Conservation (phyloP, 2,797 vertebrate genomes). For the Arctocebus calabarensis region DNA sequence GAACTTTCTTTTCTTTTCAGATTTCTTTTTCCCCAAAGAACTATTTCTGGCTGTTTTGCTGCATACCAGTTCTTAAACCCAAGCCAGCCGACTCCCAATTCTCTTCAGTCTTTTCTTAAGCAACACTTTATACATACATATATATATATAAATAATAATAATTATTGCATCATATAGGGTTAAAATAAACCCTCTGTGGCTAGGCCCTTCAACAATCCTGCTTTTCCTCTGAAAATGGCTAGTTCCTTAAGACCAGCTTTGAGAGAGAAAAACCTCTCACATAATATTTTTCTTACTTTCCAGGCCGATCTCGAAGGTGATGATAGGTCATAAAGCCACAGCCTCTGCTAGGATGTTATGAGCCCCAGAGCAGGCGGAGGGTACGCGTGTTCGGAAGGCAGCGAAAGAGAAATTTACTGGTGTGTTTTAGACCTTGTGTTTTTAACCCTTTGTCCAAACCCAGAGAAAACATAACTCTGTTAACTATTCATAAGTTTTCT, state of each 20-base stretch:
- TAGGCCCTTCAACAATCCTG: conserved; percentile 71
- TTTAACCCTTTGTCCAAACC: conserved; percentile 73
- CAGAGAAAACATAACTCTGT: background rate
- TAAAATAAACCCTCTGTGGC: conserved; percentile 76
- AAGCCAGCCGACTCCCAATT: conserved; percentile 64
- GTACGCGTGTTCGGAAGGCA: conserved; percentile 76
- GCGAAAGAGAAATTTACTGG: conserved; percentile 59
- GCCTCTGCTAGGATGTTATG: conserved; percentile 46
- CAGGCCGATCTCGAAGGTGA: conserved; percentile 72
- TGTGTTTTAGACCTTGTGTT: conserved; percentile 19
- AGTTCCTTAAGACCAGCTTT: conserved; percentile 75
- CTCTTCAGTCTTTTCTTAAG: conserved; percentile 67
- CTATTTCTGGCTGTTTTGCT: conserved; percentile 77
- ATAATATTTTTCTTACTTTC: conserved; percentile 73
- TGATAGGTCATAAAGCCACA: conserved; percentile 77
- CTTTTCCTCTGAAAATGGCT: conserved; percentile 78
- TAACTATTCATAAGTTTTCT: conserved; percentile 15
- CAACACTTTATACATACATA: background rate
- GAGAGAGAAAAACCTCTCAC: conserved; percentile 75
- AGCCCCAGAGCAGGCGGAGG: conserved; percentile 55
- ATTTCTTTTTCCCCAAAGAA: conserved; percentile 73
- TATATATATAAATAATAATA: background rate
- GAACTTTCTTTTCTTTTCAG: conserved; percentile 7
- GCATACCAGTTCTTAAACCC: conserved; percentile 68
- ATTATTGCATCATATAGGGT: conserved; percentile 67